Conservation (phyloP, 2,113 vertebrate genomes). For the Gorsachius goisagi region DNA sequence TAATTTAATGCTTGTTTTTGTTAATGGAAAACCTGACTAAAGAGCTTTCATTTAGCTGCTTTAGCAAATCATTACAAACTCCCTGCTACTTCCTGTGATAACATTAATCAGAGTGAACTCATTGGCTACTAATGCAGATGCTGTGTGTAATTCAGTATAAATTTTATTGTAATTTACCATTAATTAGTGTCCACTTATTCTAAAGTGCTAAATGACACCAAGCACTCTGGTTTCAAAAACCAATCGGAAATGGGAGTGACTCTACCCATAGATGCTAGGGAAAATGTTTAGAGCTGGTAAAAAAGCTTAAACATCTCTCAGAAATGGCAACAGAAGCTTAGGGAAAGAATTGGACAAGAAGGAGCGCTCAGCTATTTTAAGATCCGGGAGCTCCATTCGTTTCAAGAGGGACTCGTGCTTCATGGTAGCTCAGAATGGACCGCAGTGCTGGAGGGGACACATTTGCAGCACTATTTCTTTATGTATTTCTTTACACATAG, state of each 20-base stretch:
- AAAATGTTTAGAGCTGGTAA: neutral
- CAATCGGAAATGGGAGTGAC: neutral
- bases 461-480: neutral
- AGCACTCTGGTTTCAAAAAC: neutral
- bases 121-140: constrained; percentile 40
- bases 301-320: neutral
- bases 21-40: constrained; percentile 49
- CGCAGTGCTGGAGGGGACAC: neutral
- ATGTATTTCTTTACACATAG: neutral
- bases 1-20: constrained; percentile 51
- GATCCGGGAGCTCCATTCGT: neutral
- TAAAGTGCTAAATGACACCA: constrained; percentile 10
- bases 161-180: constrained; percentile 45
- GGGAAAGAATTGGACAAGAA: neutral
- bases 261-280: neutral
- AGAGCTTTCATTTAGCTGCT: constrained; percentile 43
- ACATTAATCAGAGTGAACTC: constrained; percentile 44
- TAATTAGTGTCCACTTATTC: constrained; percentile 60
- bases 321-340: neutral
- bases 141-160: constrained; percentile 36
- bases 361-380: neutral
- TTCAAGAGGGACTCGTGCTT: neutral
- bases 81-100: constrained; percentile 31
- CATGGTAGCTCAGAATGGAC: neutral
- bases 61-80: constrained; percentile 47